Base-by-base conservation (phyloP, 2,888 invertebrate species). In the Cheilosia grossa region DNA sequence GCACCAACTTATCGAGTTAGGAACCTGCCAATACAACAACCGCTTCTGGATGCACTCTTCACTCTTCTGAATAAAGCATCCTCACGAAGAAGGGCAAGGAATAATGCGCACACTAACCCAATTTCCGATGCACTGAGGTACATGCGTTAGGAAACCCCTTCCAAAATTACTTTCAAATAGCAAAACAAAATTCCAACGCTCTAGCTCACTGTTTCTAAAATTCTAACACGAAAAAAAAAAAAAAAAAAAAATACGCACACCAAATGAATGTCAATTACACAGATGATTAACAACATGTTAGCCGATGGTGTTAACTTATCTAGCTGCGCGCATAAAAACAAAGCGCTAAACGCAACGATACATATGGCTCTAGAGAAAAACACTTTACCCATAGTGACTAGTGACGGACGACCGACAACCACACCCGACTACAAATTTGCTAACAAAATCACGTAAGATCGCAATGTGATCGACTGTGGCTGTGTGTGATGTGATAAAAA, bases 401-500 rank as follows among this genome's bases (percentile, higher is more conserved):
- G 37, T 37, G 59, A 54, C 61, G 33, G 24, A 54, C 37, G 37
- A 17, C 69, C 37, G 37, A 17, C 69, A 73, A 82, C 82, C 82
- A 78, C 83, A 83, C 83, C 83, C 79, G 67, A 64, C 42, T 59
- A 15, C 47, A 51, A 42, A 74, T 70, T 79, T 70, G 83, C 69
- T 54, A 83, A 83, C 64, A 58, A 70, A 80, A 80, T 83, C 80
- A 83, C 83, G 73, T 79, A 80, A 70, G 27, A 69, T 61, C 33
- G 72, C 21, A 42, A 56, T 82, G 33, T 9, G 47, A 42, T 61
- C 61, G 37, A 47, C 61, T 63, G 19, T 63, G 33, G 37, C 21
- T 27, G 27, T 10, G 13, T 42, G 70, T 21, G 56, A 49, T 83
- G 67, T 53, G 61, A 69, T 59, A 51, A 74, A 82, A 59, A 83